Evolutionary conservation across 2,888 invertebrate genomes (phyloP), one percentile per base, ranked within the genome.

Genomic region (Miltochrista miniata): DNA sequence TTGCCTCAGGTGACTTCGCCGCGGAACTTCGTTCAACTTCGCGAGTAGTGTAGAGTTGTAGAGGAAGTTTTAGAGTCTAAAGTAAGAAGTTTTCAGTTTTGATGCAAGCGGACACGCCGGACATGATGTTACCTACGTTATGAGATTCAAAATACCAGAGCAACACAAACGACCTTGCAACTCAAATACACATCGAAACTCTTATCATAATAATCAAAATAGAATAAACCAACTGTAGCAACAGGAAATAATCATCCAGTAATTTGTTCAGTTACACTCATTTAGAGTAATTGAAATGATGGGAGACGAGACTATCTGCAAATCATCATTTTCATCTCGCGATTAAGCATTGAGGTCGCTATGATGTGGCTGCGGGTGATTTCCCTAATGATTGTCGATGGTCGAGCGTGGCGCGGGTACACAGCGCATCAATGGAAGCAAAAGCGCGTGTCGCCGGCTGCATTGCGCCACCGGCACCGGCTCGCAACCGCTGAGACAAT

Each of bases 161-260:
- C 35, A 48, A 59, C 48, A 56, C 45, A 12, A 64, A 52, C 68
- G 81, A 73, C 86, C 83, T 85, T 82, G 85, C 61, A 66, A 74
- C 71, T 72, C 68, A 74, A 77, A 78, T 57, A 51, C 35, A 29
- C 13, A 39, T 15, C 67, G 59, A 66, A n/a, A 69, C 73, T 71
- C 64, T 76, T 75, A 81, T 76, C 78, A 64, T 57, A 55, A 69
- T 58, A 70, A 79, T 77, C 76, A 57, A 75, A 81, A 76, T 74
- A 63, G 74, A 83, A 76, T 76, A 76, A 77, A 68, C 74, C 67
- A 72, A 80, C 72, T 76, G 70, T 74, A 72, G 72, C 72, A 66
- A 83, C 88, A 85, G 90, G 90, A 90, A 89, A 83, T 76, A 82
- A 88, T 89, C 82, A 89, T 82, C 58, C 70, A 70, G 79, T 68